These are phyloP conservation scores for Menidia menidia DNA, from an alignment of 2,797 vertebrate species.

Conservation along the genomic window DNA sequence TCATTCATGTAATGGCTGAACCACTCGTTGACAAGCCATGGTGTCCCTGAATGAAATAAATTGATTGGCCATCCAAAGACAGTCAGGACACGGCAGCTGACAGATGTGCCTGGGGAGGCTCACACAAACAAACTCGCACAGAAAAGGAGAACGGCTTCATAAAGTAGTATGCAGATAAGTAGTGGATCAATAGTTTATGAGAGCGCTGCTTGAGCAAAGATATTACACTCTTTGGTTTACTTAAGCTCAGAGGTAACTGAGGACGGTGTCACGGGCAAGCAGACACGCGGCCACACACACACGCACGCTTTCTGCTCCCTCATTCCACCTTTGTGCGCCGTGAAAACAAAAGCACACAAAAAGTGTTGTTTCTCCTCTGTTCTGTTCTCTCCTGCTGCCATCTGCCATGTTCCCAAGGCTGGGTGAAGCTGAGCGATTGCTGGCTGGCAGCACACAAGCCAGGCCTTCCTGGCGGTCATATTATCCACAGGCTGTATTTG, in stretches of 20 bases:
- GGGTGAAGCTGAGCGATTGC: conserved; percentile 72
- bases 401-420: conserved; percentile 76
- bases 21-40: conserved; percentile 34
- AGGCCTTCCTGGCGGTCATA: conserved; percentile 63
- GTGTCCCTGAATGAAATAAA: conserved; percentile 42
- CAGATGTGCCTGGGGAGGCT: conserved; percentile 27
- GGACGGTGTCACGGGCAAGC: conserved; percentile 14
- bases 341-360: conserved; percentile 5
- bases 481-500: conserved; percentile 45
- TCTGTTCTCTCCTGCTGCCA: conserved; percentile 68
- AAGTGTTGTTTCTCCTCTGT: conserved; percentile 32
- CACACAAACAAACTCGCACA: conserved; percentile 4
- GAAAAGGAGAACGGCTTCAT: conserved; percentile 3
- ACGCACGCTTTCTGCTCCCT: conserved; percentile 13
- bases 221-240: conserved; percentile 16
- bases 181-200: conserved; percentile 1
- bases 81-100: conserved; percentile 5
- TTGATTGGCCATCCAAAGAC: conserved; percentile 48
- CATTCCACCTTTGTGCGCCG: conserved; percentile 40
- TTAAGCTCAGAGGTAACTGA: conserved; percentile 29
- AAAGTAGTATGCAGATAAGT: background rate
- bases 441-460: conserved; percentile 57
- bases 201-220: conserved; percentile 8
- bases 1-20: conserved; percentile 49
- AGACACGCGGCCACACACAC: conserved; percentile 36